Evolutionary conservation across 2,797 vertebrate genomes (phyloP).

Genomic region (Eupleurogrammus muticus): DNA sequence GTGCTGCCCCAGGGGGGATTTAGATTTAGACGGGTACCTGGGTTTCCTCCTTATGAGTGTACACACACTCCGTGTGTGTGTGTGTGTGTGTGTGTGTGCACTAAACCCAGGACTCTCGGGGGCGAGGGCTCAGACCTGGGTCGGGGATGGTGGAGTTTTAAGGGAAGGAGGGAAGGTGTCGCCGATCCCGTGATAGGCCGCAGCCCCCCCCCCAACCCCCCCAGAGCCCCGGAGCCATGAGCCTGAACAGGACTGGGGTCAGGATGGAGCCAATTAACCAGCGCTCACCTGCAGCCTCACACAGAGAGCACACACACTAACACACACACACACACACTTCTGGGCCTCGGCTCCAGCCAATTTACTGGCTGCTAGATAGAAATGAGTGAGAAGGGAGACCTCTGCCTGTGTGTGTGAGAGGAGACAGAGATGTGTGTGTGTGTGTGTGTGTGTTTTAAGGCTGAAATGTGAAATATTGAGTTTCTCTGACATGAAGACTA

Average conservation of each 20-base stretch:
- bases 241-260: conserved; percentile 72
- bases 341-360: conserved; percentile 69
- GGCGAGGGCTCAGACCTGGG: conserved; percentile 55
- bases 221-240: conserved; percentile 61
- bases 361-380: conserved; percentile 74
- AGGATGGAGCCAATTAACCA: conserved; percentile 86
- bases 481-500: conserved; percentile 67
- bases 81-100: conserved; percentile 50
- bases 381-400: conserved; percentile 43
- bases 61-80: conserved; percentile 29
- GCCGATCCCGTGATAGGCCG: conserved; percentile 76
- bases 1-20: conserved; percentile 51
- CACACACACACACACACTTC: conserved; percentile 70
- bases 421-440: conserved; percentile 5
- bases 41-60: conserved; percentile 55
- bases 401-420: conserved; percentile 32
- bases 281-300: conserved; percentile 83
- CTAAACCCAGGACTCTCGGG: conserved; percentile 42
- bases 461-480: conserved; percentile 62
- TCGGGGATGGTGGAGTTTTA: conserved; percentile 34
- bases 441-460: conserved; percentile 18
- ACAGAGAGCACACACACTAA: conserved; percentile 74
- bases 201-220: too few species aligned
- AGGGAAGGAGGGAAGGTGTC: conserved; percentile 48
- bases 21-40: conserved; percentile 64